Base-by-base conservation (phyloP, 1,140 invertebrate genomes). In the Magallana gigas region DNA sequence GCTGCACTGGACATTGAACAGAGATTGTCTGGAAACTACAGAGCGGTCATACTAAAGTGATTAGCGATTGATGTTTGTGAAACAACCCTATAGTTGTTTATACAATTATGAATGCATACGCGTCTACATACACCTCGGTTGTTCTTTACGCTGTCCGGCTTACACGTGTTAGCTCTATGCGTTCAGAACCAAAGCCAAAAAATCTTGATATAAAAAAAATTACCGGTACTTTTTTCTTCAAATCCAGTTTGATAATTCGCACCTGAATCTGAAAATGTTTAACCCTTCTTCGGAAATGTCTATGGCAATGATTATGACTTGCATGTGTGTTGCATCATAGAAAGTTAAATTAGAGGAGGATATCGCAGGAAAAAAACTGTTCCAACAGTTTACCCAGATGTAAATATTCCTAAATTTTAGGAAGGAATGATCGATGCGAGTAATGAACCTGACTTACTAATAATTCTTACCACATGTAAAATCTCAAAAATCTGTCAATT, bases 11-110 rank as follows among this genome's bases (percentile, higher is more conserved):
- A 48, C 36, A 5, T 48, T 48, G 3, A 48, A 48, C 5, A 48
- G 36, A 48, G 36, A 1, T 48, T 48, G 2, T 48, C 36, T 48
- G 36, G 36, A 48, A 48, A 48, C 36, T 48, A 5, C 2, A 2
- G 36, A 76, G 68, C 36, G 68, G 68, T 29, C 68, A 76, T 76
- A 29, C 36, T 12, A 76, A 76, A 76, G 68, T 29, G 29, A 76
- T 76, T 76, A 76, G 23, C 23, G 18, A 29, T 76, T 76, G 68
- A 76, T 76, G 29, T 76, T 76, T 76, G 23, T 29, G 36, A 76
- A 76, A 76, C 68, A 29, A 71, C 8, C 23, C 7, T 48, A n/a
- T 16, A 5, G 68, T 9, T 76, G 18, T 29, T 76, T 36, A 14
- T 3, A 57, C 16, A 76, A 6, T 57, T 16, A 71, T 18, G 16